Percentiles rank a stretch among this genome's conserved stretches.
Conservation (phyloP, 2,888 invertebrate genomes). For the Synergus itoensis region DNA sequence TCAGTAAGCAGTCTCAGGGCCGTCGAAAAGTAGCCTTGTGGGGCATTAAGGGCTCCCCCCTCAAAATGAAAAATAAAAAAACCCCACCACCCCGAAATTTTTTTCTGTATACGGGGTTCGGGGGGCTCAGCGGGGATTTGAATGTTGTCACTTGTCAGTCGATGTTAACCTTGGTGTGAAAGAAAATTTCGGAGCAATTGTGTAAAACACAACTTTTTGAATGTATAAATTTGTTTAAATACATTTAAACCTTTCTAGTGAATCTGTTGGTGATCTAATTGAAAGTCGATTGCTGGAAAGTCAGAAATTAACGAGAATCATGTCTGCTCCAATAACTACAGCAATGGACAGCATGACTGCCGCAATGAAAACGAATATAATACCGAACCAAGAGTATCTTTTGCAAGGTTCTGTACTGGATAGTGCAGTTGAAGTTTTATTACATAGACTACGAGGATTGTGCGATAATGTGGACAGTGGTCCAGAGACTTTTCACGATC, state of each 20-base stretch:
- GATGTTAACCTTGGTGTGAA: too few species aligned
- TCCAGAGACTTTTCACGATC: conserved; percentile 95
- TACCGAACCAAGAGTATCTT: conserved; percentile 96
- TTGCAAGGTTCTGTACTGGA: conserved; percentile 96
- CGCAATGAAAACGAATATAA: conserved; percentile 90
- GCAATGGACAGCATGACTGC: conserved; percentile 89
- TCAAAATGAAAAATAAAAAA: too few species aligned
- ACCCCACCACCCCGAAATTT: too few species aligned
- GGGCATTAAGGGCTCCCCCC: too few species aligned
- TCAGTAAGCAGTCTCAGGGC: too few species aligned
- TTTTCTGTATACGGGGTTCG: too few species aligned
- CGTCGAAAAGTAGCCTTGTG: too few species aligned
- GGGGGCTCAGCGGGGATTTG: too few species aligned
- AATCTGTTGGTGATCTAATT: background rate
- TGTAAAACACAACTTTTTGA: too few species aligned
- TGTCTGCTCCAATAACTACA: conserved; percentile 80
- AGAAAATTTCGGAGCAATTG: background rate
- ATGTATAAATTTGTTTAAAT: background rate
- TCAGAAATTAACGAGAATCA: conserved; percentile 48
- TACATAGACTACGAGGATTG: conserved; percentile 91
- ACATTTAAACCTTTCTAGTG: background rate
- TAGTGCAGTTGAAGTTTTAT: conserved; percentile 92
- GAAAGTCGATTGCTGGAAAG: background rate
- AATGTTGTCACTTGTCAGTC: too few species aligned
- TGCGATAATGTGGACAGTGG: conserved; percentile 96